Evolutionary conservation across 1,140 invertebrate genomes (phyloP), one percentile per base, ranked within the genome.

Genomic region (Drosophila dunni): DNA sequence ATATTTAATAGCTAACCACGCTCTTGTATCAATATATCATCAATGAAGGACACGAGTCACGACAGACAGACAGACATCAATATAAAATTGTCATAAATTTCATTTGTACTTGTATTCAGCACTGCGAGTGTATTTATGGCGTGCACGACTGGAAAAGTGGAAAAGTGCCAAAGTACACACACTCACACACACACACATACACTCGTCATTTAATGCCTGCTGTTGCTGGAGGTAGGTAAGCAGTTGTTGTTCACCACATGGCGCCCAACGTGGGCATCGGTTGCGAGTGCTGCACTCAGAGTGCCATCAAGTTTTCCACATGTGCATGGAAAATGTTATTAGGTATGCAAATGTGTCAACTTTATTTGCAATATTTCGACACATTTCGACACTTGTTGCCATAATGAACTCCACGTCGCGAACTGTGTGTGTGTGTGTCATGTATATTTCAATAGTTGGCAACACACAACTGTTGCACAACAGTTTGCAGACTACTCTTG

Each of bases 311-410:
- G 33, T 61, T 73, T 80, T 45, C n/a, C 54, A 66, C 62, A 77
- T 73, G 74, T 69, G 65, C 72, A 63, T 50, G 54, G 62, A 77
- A 79, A 80, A 74, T 91, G 86, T 90, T 84, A 91, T 91, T 91
- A 91, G 85, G 81, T 90, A 91, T 91, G 90, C 85, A 91, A 91
- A 91, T 91, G 90, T 91, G 90, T 83, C 81, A 91, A 83, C 81
- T 83, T 91, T 78, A 91, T 81, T 80, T 85, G 81, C 75, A 69
- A 88, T 89, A 80, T 79, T 79, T 83, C 75, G 76, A 79, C 84
- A 90, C 81, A 75, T 84, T 80, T 81, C 78, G 82, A 75, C 84
- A 89, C 85, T 89, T 89, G 84, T 89, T 89, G 84, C 85, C 81
- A 89, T 79, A 89, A 89, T 89, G 78, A 79, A 84, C 70, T 68